Conservation (phyloP, 2,888 invertebrate genomes). For the Caenorhabditis wallacei region DNA sequence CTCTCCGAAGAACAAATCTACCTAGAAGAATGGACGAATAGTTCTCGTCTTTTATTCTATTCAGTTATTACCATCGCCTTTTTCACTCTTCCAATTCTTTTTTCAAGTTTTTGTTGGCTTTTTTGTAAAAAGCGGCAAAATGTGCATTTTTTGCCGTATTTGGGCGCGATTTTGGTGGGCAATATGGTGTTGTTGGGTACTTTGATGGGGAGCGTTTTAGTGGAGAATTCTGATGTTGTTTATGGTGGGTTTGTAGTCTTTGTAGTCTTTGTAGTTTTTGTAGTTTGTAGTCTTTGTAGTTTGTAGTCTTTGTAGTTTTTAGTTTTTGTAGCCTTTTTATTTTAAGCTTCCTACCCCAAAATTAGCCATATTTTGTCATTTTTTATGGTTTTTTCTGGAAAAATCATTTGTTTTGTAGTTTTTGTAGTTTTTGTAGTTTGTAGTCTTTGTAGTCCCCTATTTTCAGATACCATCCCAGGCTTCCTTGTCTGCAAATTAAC, state of each 20-base stretch:
- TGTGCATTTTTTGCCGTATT: slow-evolving; percentile 59
- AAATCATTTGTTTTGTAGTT: no score
- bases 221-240: slow-evolving; percentile 48
- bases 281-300: no score
- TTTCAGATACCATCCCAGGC: slow-evolving; percentile 64
- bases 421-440: neutral
- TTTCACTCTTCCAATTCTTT: slow-evolving; percentile 25
- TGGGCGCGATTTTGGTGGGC: slow-evolving; percentile 62
- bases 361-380: no score
- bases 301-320: neutral
- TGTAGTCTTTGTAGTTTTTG: neutral
- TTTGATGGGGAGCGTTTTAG: slow-evolving; percentile 41
- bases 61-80: slow-evolving; percentile 25
- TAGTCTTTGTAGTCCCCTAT: neutral
- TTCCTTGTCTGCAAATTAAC: slow-evolving; percentile 69
- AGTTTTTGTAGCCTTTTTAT: neutral
- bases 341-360: no score
- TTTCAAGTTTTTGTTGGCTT: slow-evolving; percentile 7
- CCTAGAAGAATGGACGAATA: slow-evolving; percentile 43
- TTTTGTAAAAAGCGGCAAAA: slow-evolving; percentile 12
- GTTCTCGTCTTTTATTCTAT: slow-evolving; percentile 44
- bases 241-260: slow-evolving; percentile 41
- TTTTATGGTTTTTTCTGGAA: no score
- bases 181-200: slow-evolving; percentile 63
- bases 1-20: slow-evolving; percentile 31